Base-by-base conservation (phyloP, 2,888 invertebrate species). In the Nomada fabriciana region DNA sequence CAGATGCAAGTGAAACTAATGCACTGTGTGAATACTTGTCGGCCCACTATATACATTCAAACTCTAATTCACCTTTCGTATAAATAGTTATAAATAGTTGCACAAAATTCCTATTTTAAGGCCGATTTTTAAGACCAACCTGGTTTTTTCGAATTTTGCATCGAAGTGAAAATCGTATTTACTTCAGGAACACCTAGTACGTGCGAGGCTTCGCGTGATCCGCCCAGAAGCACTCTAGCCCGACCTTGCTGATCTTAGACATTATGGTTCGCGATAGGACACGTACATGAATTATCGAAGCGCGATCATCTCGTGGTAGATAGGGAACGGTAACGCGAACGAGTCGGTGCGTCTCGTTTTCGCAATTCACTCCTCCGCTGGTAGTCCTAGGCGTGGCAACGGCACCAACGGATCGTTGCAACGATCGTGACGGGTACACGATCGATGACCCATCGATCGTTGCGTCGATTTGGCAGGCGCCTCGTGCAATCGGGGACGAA, bases 221-320 rank as follows among this genome's bases (percentile, higher is more conserved):
- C 85, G 84, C 83, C 78, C 72, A 81, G 83, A 84, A 86, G 36
- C 85, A 82, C 78, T 84, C 72, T 73, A 82, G 77, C 80, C 74
- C 88, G 90, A 89, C 90, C 90, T 90, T 88, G 89, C 88, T 87
- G 91, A 90, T 91, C 87, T 89, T 88, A 88, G 90, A 88, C 90
- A 89, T 74, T 73, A 69, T 64, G 68, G 50, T 57, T 70, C 63
- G 85, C 86, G 88, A 90, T 90, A 89, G 86, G 86, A 88, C 88
- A 89, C 90, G 90, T 86, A 86, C 71, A 67, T 76, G 84, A 86
- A 76, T 85, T 84, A 89, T 86, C 88, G 70, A 63, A 57, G 65
- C 78, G 69, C 83, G 84, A 88, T 89, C 82, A 86, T 80, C 74
- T 75, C 68, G 52, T 67, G 64, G 67, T 47, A 64, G 50, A 75